Conservation (phyloP, 2,113 vertebrate genomes). For the Steatornis caripensis region DNA sequence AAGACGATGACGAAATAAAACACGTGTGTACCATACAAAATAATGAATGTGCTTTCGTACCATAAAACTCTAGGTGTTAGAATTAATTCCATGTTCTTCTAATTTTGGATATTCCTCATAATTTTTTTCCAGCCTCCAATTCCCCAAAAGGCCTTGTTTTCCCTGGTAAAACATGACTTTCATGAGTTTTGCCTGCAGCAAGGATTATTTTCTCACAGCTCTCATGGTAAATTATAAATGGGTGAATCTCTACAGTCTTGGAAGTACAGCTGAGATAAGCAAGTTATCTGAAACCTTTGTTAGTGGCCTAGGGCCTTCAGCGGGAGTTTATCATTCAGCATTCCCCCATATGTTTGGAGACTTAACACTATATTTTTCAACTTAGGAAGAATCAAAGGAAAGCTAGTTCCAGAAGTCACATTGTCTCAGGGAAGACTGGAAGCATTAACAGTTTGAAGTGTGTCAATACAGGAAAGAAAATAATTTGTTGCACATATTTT, state of each 20-base stretch:
- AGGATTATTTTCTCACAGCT: conserved; percentile 4
- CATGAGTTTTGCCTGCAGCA: background rate
- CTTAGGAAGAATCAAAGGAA: background rate
- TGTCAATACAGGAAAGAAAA: background rate
- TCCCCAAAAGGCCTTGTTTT: background rate
- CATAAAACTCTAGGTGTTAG: background rate
- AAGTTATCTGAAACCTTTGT: background rate
- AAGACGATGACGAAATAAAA: background rate
- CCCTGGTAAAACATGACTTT: background rate
- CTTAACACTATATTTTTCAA: background rate
- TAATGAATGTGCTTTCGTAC: background rate
- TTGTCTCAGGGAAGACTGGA: background rate
- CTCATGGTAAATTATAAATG: background rate
- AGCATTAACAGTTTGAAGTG: background rate
- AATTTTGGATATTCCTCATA: background rate
- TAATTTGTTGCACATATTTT: background rate
- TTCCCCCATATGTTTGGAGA: background rate
- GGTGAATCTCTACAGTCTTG: background rate
- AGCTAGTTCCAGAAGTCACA: background rate
- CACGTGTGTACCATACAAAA: background rate
- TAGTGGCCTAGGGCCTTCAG: background rate
- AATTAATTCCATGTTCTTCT: background rate
- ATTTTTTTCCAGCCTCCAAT: background rate
- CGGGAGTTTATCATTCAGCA: background rate
- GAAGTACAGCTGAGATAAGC: background rate